Percentiles rank a stretch among this genome's conserved stretches.
phyloP scores from a whole-genome alignment of 2,888 invertebrate species.

The Lithosia quadra region DNA sequence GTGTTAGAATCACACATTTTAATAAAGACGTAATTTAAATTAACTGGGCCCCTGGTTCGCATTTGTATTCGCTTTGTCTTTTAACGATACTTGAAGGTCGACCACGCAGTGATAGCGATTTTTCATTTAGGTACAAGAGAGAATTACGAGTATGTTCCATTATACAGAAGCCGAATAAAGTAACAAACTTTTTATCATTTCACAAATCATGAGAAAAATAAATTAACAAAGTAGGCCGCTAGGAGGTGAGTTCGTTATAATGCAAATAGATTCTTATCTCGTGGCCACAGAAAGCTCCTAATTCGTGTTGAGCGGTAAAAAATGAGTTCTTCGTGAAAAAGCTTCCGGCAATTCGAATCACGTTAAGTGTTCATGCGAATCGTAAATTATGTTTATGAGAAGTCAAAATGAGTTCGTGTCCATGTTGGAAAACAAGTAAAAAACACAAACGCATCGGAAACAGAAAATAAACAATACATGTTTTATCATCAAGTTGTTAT shows the following conservation, averaged over 20 bases:
- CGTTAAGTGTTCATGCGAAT: slow-evolving; percentile 26
- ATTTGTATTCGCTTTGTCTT: neutral
- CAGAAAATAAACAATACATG: slow-evolving; percentile 6
- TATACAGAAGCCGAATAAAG: neutral
- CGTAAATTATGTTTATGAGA: slow-evolving; percentile 23
- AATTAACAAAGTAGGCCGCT: slow-evolving; percentile 11
- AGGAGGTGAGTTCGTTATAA: slow-evolving; percentile 10
- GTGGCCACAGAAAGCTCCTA: slow-evolving; percentile 26
- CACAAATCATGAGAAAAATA: slow-evolving; percentile 19
- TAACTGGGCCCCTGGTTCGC: too few species aligned
- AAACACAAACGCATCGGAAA: slow-evolving; percentile 8
- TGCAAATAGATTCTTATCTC: slow-evolving; percentile 31
- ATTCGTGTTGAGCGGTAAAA: slow-evolving; percentile 23
- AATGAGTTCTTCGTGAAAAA: slow-evolving; percentile 25
- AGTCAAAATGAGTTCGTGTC: slow-evolving; percentile 12
- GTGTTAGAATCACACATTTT: too few species aligned
- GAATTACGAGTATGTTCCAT: neutral
- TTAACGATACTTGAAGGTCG: neutral
- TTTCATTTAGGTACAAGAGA: slow-evolving; percentile 4
- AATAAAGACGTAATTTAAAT: too few species aligned
- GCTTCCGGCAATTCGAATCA: slow-evolving; percentile 29
- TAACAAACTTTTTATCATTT: slow-evolving; percentile 3
- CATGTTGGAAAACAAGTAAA: slow-evolving; percentile 16
- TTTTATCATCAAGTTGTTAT: slow-evolving; percentile 3
- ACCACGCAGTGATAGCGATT: neutral